Base-by-base conservation (phyloP, 2,797 vertebrate species). In the Gambelia wislizenii region DNA sequence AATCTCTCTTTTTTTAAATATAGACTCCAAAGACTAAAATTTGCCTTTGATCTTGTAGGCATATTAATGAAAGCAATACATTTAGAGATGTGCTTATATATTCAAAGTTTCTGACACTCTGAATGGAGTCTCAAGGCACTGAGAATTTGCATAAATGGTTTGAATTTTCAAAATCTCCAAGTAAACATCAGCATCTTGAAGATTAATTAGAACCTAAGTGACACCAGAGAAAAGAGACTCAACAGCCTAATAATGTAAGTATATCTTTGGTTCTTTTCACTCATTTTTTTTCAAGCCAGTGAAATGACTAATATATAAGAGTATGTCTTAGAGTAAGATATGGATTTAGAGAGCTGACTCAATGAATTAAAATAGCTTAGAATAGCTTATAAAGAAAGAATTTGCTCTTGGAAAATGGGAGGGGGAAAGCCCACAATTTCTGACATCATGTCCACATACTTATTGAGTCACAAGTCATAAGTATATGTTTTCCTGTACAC, bases 61-160 rank as follows among this genome's bases (percentile, higher is more conserved):
- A 92, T 95, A 81, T 87, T 94, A 91, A 81, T 61, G 77, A 88
- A 18, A 91, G 49, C 36, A 88, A 78, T 87, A 91, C 42, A 86
- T 59, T 90, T 89, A 85, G 49, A 94, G 27, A 47, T 89, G 42
- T 92, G 76, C 36, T 91, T 74, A 81, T 59, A 83, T 86, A 90
- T 56, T 86, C 36, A 94, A 93, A 90, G 90, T 94, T 95, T 92
- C 78, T 88, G 74, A 92, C 89, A 93, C 93, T 91, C 67, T 2
- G 0, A 92, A 94, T 1, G 27, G 49, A 91, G 12, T 91, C 83
- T 84, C 89, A 87, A 42, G 77, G 69, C 33, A 92, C 67, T 91
- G 74, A 2, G 90, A 92, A 93, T 96, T 93, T 95, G 56, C 49
- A 56, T 93, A 95, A 94, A 49, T 91, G 77, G 72, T 92, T 85